Base-by-base conservation (phyloP, 2,888 invertebrate genomes). In the Sicus ferrugineus region DNA sequence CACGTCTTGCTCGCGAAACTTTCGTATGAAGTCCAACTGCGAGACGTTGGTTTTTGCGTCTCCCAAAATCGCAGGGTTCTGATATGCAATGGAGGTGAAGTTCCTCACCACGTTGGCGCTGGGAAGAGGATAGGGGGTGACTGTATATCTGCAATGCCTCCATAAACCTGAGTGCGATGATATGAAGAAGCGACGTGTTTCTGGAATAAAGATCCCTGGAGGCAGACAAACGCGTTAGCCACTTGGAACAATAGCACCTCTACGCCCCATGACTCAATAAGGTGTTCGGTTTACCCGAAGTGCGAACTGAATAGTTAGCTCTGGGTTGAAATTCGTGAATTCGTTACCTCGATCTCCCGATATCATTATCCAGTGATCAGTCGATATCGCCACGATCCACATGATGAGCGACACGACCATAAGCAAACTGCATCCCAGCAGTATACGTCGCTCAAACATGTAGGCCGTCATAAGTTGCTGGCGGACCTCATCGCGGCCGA, bases 341-440 rank as follows among this genome's bases (percentile, higher is more conserved):
- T 11, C 11, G 34, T 59, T 74, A 85, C 85, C 85, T 73, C 73
- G 71, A 30, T 79, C 77, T 64, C 84, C 84, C 1, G 84, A 80
- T 72, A 92, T 88, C 54, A 88, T 87, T 76, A 90, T 90, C 93
- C 93, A 93, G 78, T 90, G 90, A 79, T 91, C 89, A 3, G 93
- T 93, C 72, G 91, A 88, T 61, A 93, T 90, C 26, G 93, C 91
- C 16, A 90, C 85, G 56, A 91, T 89, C 93, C 93, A 93, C 50
- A 92, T 80, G 67, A 92, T 87, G 3, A 90, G 87, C 28, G 89
- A 89, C 0, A 93, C 77, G 0, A 91, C 90, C 56, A 92, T 88
- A 14, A 91, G 84, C 14, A 89, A 82, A 0, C 92, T 93, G 78
- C 92, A 91, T 1, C 88, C 90, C 68, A 93, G 88, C 38, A 93